Percentiles rank a stretch among this genome's conserved stretches.
Evolutionary conservation across 2,888 invertebrate species (phyloP).

Genomic region (Drosophila affinis): DNA sequence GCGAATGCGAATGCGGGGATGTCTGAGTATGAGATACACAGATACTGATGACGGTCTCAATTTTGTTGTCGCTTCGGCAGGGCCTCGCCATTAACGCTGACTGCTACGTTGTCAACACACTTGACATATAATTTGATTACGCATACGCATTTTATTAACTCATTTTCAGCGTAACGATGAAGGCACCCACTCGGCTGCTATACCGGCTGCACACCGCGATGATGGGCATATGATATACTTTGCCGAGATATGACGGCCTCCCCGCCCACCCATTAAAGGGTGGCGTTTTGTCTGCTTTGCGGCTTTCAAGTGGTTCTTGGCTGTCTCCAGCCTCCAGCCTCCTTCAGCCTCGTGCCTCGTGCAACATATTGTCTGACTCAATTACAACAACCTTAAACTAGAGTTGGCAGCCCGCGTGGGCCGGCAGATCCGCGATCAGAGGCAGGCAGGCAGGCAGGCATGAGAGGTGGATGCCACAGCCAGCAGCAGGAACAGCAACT

Average conservation of each 20-base stretch:
- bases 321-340: neutral
- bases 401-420: neutral
- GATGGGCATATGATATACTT: conserved; percentile 72
- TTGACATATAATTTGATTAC: conserved; percentile 80
- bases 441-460: neutral
- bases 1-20: neutral
- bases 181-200: conserved; percentile 13
- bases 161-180: conserved; percentile 68
- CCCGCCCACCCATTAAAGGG: conserved; percentile 61
- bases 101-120: conserved; percentile 79
- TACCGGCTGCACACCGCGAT: conserved; percentile 19
- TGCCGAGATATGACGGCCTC: no score
- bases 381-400: conserved; percentile 44
- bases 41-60: conserved; percentile 19
- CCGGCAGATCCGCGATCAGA: neutral
- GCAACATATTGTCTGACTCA: conserved; percentile 46
- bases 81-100: conserved; percentile 71
- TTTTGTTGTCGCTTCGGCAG: conserved; percentile 21
- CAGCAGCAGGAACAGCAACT: conserved; percentile 53
- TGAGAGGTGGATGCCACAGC: conserved; percentile 1
- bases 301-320: conserved; percentile 45
- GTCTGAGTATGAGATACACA: conserved; percentile 10
- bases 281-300: conserved; percentile 55
- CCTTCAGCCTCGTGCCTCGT: neutral
- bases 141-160: conserved; percentile 79